Conservation (phyloP, 2,797 vertebrate genomes). For the Podargus strigoides region DNA sequence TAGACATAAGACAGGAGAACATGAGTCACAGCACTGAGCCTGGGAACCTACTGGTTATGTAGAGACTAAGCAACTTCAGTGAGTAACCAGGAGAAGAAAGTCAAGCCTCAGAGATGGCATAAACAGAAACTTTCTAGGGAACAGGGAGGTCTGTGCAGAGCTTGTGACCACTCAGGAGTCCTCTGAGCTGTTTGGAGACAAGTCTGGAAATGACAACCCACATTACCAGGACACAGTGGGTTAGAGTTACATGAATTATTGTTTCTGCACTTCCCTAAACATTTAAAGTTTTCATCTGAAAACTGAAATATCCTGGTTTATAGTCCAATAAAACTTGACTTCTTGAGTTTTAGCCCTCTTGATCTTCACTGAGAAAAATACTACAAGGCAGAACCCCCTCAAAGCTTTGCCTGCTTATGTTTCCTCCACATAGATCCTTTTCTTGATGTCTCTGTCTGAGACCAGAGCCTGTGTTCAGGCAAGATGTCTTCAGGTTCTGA, state of each 20-base stretch:
- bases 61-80: neutral
- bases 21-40: neutral
- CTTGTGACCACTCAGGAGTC: accelerated
- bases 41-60: neutral
- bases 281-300: neutral
- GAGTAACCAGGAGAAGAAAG: neutral
- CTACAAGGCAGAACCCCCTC: neutral
- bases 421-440: neutral
- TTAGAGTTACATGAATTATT: neutral
- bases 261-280: neutral
- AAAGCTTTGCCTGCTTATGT: neutral
- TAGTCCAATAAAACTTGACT: neutral
- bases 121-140: neutral
- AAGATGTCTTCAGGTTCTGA: neutral
- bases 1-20: neutral
- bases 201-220: neutral
- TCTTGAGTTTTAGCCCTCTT: neutral
- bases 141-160: neutral
- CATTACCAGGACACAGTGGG: neutral
- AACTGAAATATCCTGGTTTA: neutral
- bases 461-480: neutral
- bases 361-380: neutral
- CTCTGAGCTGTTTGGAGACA: neutral
- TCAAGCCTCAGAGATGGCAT: neutral
- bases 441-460: neutral